Base-by-base conservation (phyloP, 2,113 vertebrate species). In the Pelvicachromis taeniatus region DNA sequence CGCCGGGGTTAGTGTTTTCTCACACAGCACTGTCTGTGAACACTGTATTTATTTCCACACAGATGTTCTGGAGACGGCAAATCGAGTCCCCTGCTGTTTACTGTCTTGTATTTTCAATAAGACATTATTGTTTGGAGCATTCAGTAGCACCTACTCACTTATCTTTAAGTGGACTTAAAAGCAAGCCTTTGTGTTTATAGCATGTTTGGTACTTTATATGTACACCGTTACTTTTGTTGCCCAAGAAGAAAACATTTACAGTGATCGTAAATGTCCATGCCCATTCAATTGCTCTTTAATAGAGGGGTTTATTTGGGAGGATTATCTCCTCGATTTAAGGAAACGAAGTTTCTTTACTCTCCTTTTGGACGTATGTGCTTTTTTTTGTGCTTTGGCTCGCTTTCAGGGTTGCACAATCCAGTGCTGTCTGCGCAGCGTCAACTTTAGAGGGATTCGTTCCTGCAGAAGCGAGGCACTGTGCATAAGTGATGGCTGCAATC, bases 91-190 rank as follows among this genome's bases (percentile, higher is more conserved):
- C 10, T 3, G 10, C 55, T 80, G 73, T 85, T 89, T 53, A 26
- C 55, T 2, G 35, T 45, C 35, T 84, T 70, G 61, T 61, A 5
- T 82, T 82, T 82, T 88, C 78, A 77, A 48, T 42, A 53, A 52
- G 2, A 3, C 55, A 16, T 80, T 77, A 77, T 82, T 81, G 52
- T 83, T 83, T 56, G 48, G 80, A 78, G 58, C 35, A 59, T 85
- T 91, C 7, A 53, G 82, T 21, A 33, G 86, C 77, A 75, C 70
- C 53, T 11, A 42, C 56, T 88, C 86, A 85, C 80, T 90, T 85
- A 91, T 82, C 19, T 52, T 81, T 16, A 80, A 80, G 65, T 70
- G 58, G 52, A 52, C 50, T 52, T 75, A 52, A 85, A 81, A 68
- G 61, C 1, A 11, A 68, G 68, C 5, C 14, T 33, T 68, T 42